A percentile compares a stretch with the other conserved stretches of the same genome.
phyloP scores from a whole-genome alignment of 1,140 invertebrate genomes.

The Coenobita brevimanus region DNA sequence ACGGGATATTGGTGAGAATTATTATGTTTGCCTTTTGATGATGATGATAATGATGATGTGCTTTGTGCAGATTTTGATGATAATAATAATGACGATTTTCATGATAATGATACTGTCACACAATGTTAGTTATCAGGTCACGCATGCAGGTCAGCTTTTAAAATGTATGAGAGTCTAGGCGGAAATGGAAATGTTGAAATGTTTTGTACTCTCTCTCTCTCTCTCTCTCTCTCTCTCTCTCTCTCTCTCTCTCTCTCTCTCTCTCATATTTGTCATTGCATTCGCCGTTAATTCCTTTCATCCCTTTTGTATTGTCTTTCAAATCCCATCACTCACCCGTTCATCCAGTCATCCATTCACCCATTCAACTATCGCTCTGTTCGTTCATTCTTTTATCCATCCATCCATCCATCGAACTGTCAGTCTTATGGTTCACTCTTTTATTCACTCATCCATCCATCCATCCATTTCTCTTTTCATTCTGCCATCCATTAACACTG shows the following conservation, averaged over 20 bases:
- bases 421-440: neutral
- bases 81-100: too few species aligned
- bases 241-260: neutral
- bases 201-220: too few species aligned
- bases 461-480: neutral
- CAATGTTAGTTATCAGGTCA: too few species aligned
- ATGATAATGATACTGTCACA: too few species aligned
- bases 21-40: too few species aligned
- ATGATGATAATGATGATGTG: too few species aligned
- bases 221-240: slow-evolving; percentile 1
- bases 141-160: too few species aligned
- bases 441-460: neutral
- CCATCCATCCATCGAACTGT: too few species aligned
- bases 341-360: neutral
- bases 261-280: neutral
- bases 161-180: too few species aligned
- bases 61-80: too few species aligned
- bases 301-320: neutral
- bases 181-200: too few species aligned
- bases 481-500: neutral
- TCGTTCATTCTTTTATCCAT: neutral
- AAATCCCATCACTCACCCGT: neutral
- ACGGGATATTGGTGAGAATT: too few species aligned
- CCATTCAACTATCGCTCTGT: neutral
- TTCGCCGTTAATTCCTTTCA: neutral